Evolutionary conservation across 2,888 invertebrate genomes (phyloP), one percentile per base, ranked within the genome.

Genomic region (Tyria jacobaeae): DNA sequence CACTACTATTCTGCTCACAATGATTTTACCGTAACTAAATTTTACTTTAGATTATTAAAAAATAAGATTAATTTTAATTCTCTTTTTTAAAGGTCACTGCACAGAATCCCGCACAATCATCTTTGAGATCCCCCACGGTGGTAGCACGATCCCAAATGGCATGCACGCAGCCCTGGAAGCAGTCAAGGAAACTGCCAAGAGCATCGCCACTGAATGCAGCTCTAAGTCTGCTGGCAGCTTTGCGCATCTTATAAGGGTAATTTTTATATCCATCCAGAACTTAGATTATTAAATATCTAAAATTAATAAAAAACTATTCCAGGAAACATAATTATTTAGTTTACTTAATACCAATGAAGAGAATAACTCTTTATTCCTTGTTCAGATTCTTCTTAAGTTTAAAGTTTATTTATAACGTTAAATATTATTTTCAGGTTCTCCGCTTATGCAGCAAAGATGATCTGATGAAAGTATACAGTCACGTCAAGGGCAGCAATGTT

Each of bases 41-140:
- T n/a, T 39, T n/a, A n/a, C 15, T n/a, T 39, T 39, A 3, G n/a
- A 6, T 39, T 5, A 6, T 39, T 5, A 15, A 41, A 17, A 7
- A 3, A n/a, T 6, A 41, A 41, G 1, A 9, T 41, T 10, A 55
- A 5, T 0, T n/a, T 15, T 5, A 15, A 24, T 31, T 49, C 12
- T 24, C 14, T 17, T 10, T 37, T 47, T 25, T 15, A 2, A 66
- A 90, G 94, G 87, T 50, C 81, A 82, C 58, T 92, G 92, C 80
- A 87, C 85, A 1, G 80, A 85, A 7, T 84, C 94, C 0, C 94
- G 94, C 58, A 95, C 96, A 0, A 94, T 97, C 57, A 95, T 97
- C 68, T 97, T 97, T 84, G 96, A 97, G 75, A 95, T 95, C 63
- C 96, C 97, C 0, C 96, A 96, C 73, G 94, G 94, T 0, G 89